Percentiles rank a stretch among this genome's conserved stretches.
These are phyloP conservation scores for Orbicella faveolata DNA, from an alignment of 64 coral and sea anemone species.

Conservation along the genomic window DNA sequence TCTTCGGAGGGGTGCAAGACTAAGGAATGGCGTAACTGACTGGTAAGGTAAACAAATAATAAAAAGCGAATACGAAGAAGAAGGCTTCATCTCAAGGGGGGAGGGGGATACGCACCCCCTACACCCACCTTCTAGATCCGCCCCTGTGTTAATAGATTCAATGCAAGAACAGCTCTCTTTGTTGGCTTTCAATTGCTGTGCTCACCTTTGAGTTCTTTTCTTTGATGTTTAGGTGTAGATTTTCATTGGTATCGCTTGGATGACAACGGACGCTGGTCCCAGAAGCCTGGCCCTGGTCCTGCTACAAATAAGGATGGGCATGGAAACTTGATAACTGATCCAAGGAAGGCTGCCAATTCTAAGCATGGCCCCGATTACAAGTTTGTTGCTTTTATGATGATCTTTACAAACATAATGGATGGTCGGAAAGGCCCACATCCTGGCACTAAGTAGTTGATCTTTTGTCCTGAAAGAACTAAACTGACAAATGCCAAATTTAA, in stretches of 20 bases:
- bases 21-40: too few relatives aligned
- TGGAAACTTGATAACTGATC: background rate
- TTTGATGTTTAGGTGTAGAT: background rate
- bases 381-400: background rate
- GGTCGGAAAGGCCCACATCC: too few relatives aligned
- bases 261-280: slow-evolving; percentile 24
- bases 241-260: slow-evolving; percentile 56
- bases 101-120: too few relatives aligned
- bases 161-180: background rate
- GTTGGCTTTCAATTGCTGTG: background rate
- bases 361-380: background rate
- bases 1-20: too few relatives aligned
- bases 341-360: background rate
- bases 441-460: too few relatives aligned
- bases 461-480: too few relatives aligned
- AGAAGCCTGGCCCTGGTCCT: slow-evolving; percentile 15
- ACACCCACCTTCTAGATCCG: too few relatives aligned
- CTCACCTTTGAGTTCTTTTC: background rate
- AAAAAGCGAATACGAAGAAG: too few relatives aligned
- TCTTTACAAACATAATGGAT: background rate
- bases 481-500: too few relatives aligned
- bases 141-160: background rate
- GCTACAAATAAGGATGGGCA: background rate
- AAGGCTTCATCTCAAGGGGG: too few relatives aligned
- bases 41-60: too few relatives aligned